phyloP scores from a whole-genome alignment of 2,797 vertebrate species.

The Acanthornis magna region DNA sequence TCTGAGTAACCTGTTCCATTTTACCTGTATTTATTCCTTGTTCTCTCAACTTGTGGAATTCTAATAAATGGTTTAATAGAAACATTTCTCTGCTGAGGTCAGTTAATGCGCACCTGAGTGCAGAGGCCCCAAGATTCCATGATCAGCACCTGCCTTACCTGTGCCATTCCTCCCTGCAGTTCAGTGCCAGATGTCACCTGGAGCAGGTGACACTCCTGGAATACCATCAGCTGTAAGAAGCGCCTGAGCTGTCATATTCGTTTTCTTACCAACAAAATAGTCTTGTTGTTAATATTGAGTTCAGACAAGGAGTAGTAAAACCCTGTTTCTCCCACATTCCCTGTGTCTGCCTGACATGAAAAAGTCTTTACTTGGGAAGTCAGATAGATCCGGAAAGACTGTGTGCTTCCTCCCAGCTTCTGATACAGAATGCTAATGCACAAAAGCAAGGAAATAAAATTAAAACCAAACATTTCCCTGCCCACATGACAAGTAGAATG shows the following conservation, averaged over 20 bases:
- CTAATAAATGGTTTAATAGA: neutral
- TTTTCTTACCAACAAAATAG: neutral
- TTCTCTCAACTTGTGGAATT: neutral
- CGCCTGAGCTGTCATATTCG: neutral
- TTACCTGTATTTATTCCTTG: neutral
- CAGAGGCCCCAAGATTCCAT: neutral
- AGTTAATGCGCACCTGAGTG: rapidly evolving
- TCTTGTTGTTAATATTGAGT: neutral
- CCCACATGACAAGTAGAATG: neutral
- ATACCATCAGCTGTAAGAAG: neutral
- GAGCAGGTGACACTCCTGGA: neutral
- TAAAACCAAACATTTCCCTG: neutral
- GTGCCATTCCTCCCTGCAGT: neutral
- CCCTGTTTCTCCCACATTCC: neutral
- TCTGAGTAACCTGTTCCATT: neutral
- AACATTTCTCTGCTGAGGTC: neutral
- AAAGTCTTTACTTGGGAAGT: neutral
- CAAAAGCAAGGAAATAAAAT: neutral
- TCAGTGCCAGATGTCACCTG: neutral
- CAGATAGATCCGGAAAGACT: too few relatives aligned
- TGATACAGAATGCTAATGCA: neutral
- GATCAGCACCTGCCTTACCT: neutral
- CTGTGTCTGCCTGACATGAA: neutral
- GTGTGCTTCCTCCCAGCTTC: neutral
- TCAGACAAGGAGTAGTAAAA: neutral